Conservation (phyloP, 2,113 vertebrate genomes). For the Peromyscus leucopus region DNA sequence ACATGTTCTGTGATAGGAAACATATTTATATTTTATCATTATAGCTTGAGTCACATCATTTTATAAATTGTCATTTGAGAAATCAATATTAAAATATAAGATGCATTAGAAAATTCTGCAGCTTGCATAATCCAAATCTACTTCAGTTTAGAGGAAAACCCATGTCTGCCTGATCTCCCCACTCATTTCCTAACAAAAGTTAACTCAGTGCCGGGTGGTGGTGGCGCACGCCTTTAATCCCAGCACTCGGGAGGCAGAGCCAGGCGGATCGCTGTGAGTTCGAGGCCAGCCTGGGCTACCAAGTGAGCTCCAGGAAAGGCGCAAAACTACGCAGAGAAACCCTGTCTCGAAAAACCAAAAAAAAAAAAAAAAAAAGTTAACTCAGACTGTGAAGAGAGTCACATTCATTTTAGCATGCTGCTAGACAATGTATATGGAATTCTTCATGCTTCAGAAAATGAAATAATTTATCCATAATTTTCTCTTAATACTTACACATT, state of each 20-base stretch:
- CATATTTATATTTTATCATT: background rate
- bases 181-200: background rate
- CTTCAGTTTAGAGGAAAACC: background rate
- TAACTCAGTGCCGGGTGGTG: too few species aligned
- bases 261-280: too few species aligned
- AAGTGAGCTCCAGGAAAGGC: too few species aligned
- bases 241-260: too few species aligned
- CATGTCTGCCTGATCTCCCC: background rate
- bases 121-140: background rate
- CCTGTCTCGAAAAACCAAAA: too few species aligned
- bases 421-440: background rate
- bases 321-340: too few species aligned
- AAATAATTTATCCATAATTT: conserved; percentile 38
- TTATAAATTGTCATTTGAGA: background rate
- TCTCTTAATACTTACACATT: conserved; percentile 47
- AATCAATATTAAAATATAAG: background rate
- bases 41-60: background rate
- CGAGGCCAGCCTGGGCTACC: too few species aligned
- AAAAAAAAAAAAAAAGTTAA: too few species aligned
- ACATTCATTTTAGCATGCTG: background rate
- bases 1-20: background rate
- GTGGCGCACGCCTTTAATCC: too few species aligned
- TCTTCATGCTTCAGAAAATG: conserved; percentile 39
- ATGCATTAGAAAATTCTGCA: background rate
- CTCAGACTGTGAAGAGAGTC: background rate